Percentiles rank a stretch among this genome's conserved stretches.
Conservation (phyloP, 2,888 invertebrate genomes). For the Drosophila atripex region DNA sequence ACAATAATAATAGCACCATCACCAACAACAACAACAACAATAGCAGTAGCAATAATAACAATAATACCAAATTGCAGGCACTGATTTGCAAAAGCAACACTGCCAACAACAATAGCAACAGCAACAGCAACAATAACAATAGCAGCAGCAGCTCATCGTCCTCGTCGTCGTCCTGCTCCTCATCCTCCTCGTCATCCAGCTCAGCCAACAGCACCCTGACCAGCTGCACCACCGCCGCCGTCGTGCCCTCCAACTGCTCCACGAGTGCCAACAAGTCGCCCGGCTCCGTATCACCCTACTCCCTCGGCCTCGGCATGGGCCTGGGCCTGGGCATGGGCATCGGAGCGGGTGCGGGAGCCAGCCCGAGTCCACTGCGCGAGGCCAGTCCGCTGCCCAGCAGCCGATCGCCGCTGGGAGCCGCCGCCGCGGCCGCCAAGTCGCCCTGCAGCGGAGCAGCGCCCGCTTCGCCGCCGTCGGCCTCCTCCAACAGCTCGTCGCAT, state of each 20-base stretch:
- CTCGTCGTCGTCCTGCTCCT: slow-evolving; percentile 77
- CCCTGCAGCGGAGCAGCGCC: slow-evolving; percentile 58
- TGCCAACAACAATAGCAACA: slow-evolving; percentile 41
- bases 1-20: slow-evolving; percentile 59
- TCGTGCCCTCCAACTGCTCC: slow-evolving; percentile 78
- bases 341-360: slow-evolving; percentile 17
- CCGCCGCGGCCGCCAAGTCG: slow-evolving; percentile 47
- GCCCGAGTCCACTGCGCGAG: slow-evolving; percentile 55
- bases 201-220: slow-evolving; percentile 67
- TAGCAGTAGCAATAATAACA: slow-evolving; percentile 63
- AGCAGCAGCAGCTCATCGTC: slow-evolving; percentile 77
- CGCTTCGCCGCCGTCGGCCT: slow-evolving; percentile 51
- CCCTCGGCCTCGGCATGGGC: slow-evolving; percentile 64
- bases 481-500: slow-evolving; percentile 63
- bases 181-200: slow-evolving; percentile 76
- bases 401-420: slow-evolving; percentile 45
- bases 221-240: slow-evolving; percentile 79
- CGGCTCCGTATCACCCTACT: slow-evolving; percentile 60
- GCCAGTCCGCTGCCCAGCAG: slow-evolving; percentile 45
- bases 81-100: slow-evolving; percentile 55
- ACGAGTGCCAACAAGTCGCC: slow-evolving; percentile 80
- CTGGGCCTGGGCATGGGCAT: slow-evolving; percentile 43
- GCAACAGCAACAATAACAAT: slow-evolving; percentile 31
- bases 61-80: slow-evolving; percentile 71
- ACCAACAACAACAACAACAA: slow-evolving; percentile 63